A percentile compares a stretch with the other conserved stretches of the same genome.
Evolutionary conservation across 2,797 vertebrate species (phyloP).

Genomic region (Enteromius viviparus): DNA sequence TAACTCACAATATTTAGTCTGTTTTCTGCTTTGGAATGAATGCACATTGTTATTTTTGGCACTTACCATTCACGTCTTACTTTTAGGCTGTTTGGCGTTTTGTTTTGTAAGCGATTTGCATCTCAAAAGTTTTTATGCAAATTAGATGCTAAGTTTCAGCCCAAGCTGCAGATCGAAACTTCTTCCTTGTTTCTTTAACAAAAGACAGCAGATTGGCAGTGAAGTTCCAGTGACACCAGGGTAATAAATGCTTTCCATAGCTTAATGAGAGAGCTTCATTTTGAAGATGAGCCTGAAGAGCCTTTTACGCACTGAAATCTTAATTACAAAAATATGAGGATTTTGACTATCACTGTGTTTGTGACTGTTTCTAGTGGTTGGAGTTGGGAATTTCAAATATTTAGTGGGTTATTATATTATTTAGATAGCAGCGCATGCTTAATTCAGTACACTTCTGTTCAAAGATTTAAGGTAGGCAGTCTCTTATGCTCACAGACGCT

Average conservation of each 20-base stretch:
- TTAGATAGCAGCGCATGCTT: conserved; percentile 2
- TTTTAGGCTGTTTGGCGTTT: conserved; percentile 20
- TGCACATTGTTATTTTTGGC: not conserved
- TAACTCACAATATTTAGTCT: not conserved
- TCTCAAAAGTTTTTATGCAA: conserved; percentile 42
- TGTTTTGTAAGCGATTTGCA: conserved; percentile 34
- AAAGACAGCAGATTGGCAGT: conserved; percentile 8
- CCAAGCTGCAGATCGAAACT: conserved; percentile 17
- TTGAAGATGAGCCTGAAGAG: not conserved
- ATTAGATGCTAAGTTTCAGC: conserved; percentile 24
- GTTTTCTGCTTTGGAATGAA: not conserved
- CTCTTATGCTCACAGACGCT: not conserved
- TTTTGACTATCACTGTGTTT: not conserved
- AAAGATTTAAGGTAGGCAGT: not conserved
- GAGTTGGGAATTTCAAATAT: conserved; percentile 8
- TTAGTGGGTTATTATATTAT: conserved; percentile 14
- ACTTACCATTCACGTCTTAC: not conserved
- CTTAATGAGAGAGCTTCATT: not conserved
- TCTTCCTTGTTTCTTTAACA: conserved; percentile 7
- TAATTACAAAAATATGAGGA: not conserved
- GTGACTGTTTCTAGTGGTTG: not conserved
- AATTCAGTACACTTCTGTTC: not conserved
- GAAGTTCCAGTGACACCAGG: not conserved
- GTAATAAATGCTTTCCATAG: not conserved
- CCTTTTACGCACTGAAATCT: not conserved